Conservation (phyloP, 2,888 invertebrate species). For the Gortyna flavago region DNA sequence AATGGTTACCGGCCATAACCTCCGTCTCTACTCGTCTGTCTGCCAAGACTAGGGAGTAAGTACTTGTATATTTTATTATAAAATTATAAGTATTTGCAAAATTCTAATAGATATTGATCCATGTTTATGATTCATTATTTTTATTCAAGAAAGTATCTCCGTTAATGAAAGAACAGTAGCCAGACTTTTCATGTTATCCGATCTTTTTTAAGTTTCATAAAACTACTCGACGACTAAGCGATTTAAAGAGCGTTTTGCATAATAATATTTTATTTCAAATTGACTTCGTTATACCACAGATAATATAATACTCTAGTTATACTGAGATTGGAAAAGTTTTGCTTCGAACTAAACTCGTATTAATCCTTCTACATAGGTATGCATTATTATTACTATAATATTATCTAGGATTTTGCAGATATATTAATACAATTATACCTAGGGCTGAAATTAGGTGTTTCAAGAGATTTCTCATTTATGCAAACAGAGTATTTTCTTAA, state of each 20-base stretch:
- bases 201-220: slow-evolving; percentile 19
- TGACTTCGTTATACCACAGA: slow-evolving; percentile 43
- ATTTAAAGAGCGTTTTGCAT: slow-evolving; percentile 14
- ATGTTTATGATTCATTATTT: neutral
- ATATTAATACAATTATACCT: neutral
- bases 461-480: neutral
- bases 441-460: neutral
- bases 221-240: neutral
- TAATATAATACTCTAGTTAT: no score
- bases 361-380: slow-evolving; percentile 6
- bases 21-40: slow-evolving; percentile 77
- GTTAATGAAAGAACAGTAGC: slow-evolving; percentile 16
- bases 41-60: slow-evolving; percentile 77
- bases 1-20: slow-evolving; percentile 70
- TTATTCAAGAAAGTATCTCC: neutral
- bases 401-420: neutral
- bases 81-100: neutral
- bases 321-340: slow-evolving; percentile 29
- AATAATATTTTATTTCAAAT: slow-evolving; percentile 43
- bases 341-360: slow-evolving; percentile 6
- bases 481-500: neutral
- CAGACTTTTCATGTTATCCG: neutral
- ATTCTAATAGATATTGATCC: neutral
- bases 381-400: neutral
- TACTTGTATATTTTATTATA: neutral